Conservation (phyloP, 2,113 vertebrate species). For the Cheirogaleus medius region DNA sequence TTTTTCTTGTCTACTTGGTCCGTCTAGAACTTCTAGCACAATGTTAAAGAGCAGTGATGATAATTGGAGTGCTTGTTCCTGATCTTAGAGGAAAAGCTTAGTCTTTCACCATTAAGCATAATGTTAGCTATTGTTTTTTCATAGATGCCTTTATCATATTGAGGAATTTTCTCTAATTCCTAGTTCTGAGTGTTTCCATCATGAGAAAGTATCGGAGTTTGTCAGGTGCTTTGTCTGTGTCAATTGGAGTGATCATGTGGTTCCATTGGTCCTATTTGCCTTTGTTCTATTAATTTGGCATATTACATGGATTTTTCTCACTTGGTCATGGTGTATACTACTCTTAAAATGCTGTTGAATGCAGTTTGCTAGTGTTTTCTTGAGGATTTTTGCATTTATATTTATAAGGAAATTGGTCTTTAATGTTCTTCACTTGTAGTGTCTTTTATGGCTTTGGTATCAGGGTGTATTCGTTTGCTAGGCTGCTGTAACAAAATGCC, state of each 20-base stretch:
- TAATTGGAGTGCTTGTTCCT: not conserved
- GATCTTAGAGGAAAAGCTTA: not conserved
- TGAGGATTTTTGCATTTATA: not conserved
- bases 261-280: not conserved
- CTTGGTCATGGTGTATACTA: too few relatives aligned
- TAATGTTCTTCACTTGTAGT: not conserved
- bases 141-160: not conserved
- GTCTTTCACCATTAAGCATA: not conserved
- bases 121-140: not conserved
- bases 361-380: not conserved
- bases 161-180: not conserved
- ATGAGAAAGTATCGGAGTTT: not conserved
- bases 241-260: too few relatives aligned
- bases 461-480: not conserved
- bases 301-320: not conserved
- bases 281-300: not conserved
- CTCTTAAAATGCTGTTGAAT: not conserved
- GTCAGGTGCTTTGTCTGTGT: not conserved
- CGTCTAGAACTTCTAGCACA: not conserved
- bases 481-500: not conserved
- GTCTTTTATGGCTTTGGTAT: not conserved
- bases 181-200: not conserved
- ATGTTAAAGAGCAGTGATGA: not conserved
- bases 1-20: not conserved
- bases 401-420: not conserved